Base-by-base conservation (phyloP, 2,797 vertebrate genomes). In the Avahi laniger region DNA sequence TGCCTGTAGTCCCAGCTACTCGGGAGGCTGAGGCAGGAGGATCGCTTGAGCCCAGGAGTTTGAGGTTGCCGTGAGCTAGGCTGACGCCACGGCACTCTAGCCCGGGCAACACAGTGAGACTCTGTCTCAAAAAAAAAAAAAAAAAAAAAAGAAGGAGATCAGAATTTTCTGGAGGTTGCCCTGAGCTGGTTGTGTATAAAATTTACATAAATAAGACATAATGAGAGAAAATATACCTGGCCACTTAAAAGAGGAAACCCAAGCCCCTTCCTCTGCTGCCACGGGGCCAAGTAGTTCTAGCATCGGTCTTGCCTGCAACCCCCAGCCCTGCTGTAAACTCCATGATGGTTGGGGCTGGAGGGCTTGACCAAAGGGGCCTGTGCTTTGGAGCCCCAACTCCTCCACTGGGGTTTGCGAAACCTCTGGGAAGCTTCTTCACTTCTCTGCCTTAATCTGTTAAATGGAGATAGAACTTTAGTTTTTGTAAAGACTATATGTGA, bases 381-480 rank as follows among this genome's bases (percentile, higher is more conserved):
- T 82, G 78, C 38, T 61, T 18, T 65, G 83, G 65, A 48, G 69
- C 3, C 59, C 79, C 35, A 93, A 81, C 22, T 85, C 57, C 43
- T 83, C 82, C 89, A 89, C 38, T 28, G 30, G 10, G 14, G 41
- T 12, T 0, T 24, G 20, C 38, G 46, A 84, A 92, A 82, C 14
- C 22, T 85, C 88, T 73, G 67, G 57, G 59, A 94, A 94, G 52
- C 50, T 95, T 89, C 72, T 94, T 79, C 43, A 76, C 14, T 48
- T 67, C 54, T 65, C 95, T 88, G 84, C 33, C 48, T 93, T 70
- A 75, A 89, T 86, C 61, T 89, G 15, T 38, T 89, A 57, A 63
- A 38, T 18, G 57, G 86, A 54, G 43, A n/a, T 89, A n/a, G 83
- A 84, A 72, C 33, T 89, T 48, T 28, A 46, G 59, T 28, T 86